Base-by-base conservation (phyloP, 2,888 invertebrate genomes). In the Eupithecia vulgata region DNA sequence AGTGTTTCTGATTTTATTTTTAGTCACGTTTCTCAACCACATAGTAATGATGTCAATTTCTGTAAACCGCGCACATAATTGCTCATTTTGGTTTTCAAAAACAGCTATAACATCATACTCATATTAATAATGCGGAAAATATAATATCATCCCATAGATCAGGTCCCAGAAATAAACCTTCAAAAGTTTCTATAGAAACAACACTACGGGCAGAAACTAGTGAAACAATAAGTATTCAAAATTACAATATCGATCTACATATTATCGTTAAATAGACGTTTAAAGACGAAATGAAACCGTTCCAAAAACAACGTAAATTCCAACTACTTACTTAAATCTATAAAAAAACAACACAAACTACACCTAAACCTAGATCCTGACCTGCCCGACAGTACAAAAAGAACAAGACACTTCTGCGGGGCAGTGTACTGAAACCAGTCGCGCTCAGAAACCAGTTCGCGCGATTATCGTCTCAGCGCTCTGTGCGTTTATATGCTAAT, bases 401-500 rank as follows among this genome's bases (percentile, higher is more conserved):
- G 73, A 72, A 59, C 35, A 37, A 76, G 78, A 76, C 82, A 84
- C 84, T 87, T 85, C 69, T 81, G 80, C 73, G 64, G 80, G 70
- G 71, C 80, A 84, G 74, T 81, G 85, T 87, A 86, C 87, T 73
- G 80, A 78, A 88, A 90, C 89, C 86, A 87, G 90, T 89, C 84
- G 84, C 79, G 82, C 82, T 81, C 80, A 81, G 81, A 80, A 87
- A 90, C 90, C 89, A 87, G 90, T 89, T 85, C 80, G 78, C 79
- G 81, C 76, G 75, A 74, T 75, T 72, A 75, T 72, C 75, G 73
- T 78, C 74, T 75, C 75, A 67, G 21, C 70, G 69, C 68, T 73
- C 79, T 76, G 80, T 88, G 87, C 88, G 89, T 90, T 88, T 88
- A 87, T 88, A 93, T 93, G 93, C 91, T 89, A 93, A 93, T 93